Conservation (phyloP, 2,888 invertebrate species). For the Xestia sexstrigata region DNA sequence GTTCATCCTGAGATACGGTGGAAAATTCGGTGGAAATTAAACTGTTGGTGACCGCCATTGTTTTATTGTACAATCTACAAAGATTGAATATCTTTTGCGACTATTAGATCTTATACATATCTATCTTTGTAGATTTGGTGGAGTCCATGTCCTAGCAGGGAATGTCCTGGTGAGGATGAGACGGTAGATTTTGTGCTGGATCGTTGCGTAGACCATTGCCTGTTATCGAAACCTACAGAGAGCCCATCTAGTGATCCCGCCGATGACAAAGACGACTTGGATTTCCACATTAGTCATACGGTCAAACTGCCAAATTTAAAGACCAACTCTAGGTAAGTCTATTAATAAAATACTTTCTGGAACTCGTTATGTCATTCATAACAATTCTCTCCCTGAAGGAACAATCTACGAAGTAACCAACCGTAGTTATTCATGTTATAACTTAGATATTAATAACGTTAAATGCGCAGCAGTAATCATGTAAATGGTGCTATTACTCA, state of each 20-base stretch:
- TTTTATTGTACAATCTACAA: neutral
- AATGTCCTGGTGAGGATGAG: slow-evolving; percentile 94
- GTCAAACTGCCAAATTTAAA: slow-evolving; percentile 82
- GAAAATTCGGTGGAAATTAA: slow-evolving; percentile 15
- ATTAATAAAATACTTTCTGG: neutral
- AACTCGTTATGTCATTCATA: neutral
- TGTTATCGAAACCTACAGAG: slow-evolving; percentile 87
- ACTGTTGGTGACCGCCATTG: neutral
- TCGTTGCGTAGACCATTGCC: slow-evolving; percentile 94
- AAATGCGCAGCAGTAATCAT: slow-evolving; percentile 50
- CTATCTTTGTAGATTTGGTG: slow-evolving; percentile 93
- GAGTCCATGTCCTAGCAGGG: slow-evolving; percentile 95
- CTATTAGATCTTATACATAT: neutral
- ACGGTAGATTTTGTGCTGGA: slow-evolving; percentile 93
- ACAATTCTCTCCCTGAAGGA: neutral
- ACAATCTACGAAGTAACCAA: neutral
- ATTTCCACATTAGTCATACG: slow-evolving; percentile 89
- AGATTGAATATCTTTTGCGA: too few species aligned
- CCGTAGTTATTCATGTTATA: neutral
- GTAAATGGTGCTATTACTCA: slow-evolving; percentile 63
- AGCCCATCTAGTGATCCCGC: slow-evolving; percentile 83
- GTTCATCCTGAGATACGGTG: slow-evolving; percentile 3
- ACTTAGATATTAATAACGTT: slow-evolving; percentile 25
- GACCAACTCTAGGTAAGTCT: slow-evolving; percentile 80
- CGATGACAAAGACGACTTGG: slow-evolving; percentile 88